phyloP scores from a whole-genome alignment of 2,888 invertebrate genomes.

The Aphodius sticticus region DNA sequence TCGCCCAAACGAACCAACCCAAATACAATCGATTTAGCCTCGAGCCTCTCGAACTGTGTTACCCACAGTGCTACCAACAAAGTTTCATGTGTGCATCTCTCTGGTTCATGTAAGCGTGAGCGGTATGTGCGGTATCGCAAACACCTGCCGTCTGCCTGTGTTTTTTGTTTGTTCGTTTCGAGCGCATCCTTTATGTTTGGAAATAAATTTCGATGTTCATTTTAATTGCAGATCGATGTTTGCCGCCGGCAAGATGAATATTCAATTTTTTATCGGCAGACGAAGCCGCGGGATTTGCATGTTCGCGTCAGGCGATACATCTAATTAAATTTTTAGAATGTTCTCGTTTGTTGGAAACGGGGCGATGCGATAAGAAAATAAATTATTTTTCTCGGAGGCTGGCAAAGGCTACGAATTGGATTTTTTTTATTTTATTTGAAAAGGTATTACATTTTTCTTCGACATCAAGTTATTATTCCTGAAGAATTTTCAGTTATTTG shows the following conservation, averaged over 20 bases:
- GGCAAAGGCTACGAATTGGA: background rate
- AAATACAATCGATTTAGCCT: constrained; percentile 26
- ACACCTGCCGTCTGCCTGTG: background rate
- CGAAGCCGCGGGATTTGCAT: background rate
- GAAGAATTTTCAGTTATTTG: background rate
- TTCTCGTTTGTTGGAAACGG: background rate
- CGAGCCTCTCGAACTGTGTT: background rate
- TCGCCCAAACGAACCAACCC: constrained; percentile 12
- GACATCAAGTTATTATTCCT: background rate
- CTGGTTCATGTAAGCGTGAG: background rate
- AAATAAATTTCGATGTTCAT: background rate
- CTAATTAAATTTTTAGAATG: background rate
- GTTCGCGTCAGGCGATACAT: background rate
- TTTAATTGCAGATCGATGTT: constrained; percentile 4
- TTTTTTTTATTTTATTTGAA: background rate
- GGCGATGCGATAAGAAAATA: background rate
- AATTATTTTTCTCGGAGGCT: background rate
- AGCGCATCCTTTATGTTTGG: background rate
- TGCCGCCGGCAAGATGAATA: background rate
- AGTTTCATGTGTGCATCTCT: background rate
- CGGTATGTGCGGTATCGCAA: background rate
- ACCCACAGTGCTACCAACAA: constrained; percentile 4
- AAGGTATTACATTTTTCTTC: background rate
- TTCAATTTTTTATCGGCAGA: background rate
- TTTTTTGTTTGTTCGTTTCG: background rate